phyloP scores from a whole-genome alignment of 2,888 invertebrate genomes.

The Tupiocoris notatus region DNA sequence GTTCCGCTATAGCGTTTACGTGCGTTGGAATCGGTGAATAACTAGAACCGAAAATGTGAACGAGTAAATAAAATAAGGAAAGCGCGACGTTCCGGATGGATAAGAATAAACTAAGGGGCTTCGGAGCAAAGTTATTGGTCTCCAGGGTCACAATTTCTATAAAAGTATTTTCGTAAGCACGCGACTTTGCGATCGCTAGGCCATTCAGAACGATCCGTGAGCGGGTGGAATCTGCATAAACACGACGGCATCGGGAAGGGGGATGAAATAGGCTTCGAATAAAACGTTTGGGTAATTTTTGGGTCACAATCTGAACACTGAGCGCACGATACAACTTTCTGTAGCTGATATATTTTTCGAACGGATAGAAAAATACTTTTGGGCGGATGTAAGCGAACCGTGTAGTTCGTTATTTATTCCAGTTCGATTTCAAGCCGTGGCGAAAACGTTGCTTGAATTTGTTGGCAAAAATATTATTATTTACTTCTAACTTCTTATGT shows the following conservation, averaged over 20 bases:
- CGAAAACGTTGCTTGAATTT: no score
- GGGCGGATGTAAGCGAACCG: no score
- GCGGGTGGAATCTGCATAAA: not conserved
- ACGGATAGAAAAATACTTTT: no score
- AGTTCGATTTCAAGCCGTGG: no score
- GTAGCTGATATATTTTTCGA: no score
- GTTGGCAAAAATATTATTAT: no score
- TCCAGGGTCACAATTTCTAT: conserved; percentile 7
- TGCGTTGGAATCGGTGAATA: not conserved
- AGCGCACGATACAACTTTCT: no score
- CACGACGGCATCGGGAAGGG: not conserved
- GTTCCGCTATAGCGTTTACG: not conserved
- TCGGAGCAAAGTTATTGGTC: conserved; percentile 8
- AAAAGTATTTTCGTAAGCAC: not conserved
- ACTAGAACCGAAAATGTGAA: not conserved
- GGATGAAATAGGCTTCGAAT: not conserved
- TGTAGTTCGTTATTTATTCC: no score
- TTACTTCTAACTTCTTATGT: no score
- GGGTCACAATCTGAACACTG: no score
- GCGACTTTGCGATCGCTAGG: not conserved
- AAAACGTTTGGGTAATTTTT: no score
- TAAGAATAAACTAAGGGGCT: not conserved
- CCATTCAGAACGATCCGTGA: not conserved
- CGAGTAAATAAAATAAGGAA: not conserved
- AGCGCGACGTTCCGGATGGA: not conserved